A percentile compares a stretch with the other conserved stretches of the same genome.
Evolutionary conservation across 2,888 invertebrate species (phyloP).

Genomic region (Autographa gamma): DNA sequence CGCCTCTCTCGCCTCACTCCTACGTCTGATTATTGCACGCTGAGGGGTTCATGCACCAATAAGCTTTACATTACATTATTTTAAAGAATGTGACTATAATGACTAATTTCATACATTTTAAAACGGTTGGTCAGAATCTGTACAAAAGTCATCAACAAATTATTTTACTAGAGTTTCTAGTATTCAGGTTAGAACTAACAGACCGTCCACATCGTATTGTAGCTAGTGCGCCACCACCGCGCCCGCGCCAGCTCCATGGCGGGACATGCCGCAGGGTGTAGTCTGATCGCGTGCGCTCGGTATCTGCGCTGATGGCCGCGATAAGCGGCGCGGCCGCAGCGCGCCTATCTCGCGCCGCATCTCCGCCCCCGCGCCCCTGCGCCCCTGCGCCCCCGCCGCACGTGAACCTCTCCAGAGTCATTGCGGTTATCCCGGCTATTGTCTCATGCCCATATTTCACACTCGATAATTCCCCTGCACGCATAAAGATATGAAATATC

Average conservation of each 20-base stretch:
- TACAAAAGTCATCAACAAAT: no score
- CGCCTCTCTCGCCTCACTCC: neutral
- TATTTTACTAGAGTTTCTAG: no score
- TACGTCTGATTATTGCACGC: neutral
- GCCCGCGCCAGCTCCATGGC: neutral
- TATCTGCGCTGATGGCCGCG: conserved; percentile 35
- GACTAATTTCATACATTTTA: no score
- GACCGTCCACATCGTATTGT: no score
- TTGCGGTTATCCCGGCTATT: conserved; percentile 40
- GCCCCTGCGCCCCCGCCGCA: conserved; percentile 6
- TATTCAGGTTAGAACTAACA: no score
- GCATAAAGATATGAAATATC: conserved; percentile 50
- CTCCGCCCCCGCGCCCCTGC: conserved; percentile 16
- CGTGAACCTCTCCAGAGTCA: conserved; percentile 18
- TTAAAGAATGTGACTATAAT: no score
- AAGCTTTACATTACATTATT: no score
- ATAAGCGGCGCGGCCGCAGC: conserved; percentile 31
- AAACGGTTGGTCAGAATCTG: neutral
- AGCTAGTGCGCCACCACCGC: neutral
- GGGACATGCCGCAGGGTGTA: neutral
- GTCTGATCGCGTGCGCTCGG: neutral
- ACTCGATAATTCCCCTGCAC: conserved; percentile 22
- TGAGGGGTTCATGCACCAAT: neutral
- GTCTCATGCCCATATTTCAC: conserved; percentile 33
- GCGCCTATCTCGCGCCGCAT: conserved; percentile 40